Base-by-base conservation (phyloP, 2,888 invertebrate species). In the Lepas anatifera region DNA sequence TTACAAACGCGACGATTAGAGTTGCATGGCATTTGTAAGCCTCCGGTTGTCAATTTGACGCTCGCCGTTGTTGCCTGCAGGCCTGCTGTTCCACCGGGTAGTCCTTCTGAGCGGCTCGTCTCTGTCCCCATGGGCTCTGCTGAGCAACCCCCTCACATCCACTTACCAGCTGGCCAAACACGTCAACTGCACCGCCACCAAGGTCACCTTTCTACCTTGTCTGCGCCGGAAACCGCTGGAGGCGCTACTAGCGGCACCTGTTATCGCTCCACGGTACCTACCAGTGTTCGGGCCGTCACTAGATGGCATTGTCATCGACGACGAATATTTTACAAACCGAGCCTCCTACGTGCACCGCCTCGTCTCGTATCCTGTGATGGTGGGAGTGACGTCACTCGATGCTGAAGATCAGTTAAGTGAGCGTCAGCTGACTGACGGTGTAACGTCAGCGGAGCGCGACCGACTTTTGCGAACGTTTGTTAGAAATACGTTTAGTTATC, bases 61-160 rank as follows among this genome's bases (percentile, higher is more conserved):
- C n/a, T n/a, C n/a, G n/a, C n/a, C n/a, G n/a, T n/a, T n/a, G n/a
- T n/a, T n/a, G n/a, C n/a, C n/a, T n/a, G 7, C 71, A 74, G 73
- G 46, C 18, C 41, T 64, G 63, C 80, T 93, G 70, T 92, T 93
- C 78, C 89, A 93, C 79, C 85, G 95, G 70, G 92, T 93, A 16
- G 92, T 97, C 77, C 82, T 97, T 71, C 91, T 96, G 90, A 91
- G 95, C 72, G 93, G 97, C 3, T 90, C 94, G 3, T 92, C 92
- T 0, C 81, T 93, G 73, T 87, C 92, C 16, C 89, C 91, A 76
- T 91, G 92, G 87, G 91, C 93, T 0, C 84, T 92, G 78, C 89
- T 89, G 4, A 89, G 92, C 0, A 80, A 78, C 79, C 86, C 89
- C 0, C 85, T 87, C 7, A 87, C 88, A 77, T 87, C 90, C 76